Evolutionary conservation across 2,888 invertebrate species (phyloP).

Genomic region (Coelopa pilipes): DNA sequence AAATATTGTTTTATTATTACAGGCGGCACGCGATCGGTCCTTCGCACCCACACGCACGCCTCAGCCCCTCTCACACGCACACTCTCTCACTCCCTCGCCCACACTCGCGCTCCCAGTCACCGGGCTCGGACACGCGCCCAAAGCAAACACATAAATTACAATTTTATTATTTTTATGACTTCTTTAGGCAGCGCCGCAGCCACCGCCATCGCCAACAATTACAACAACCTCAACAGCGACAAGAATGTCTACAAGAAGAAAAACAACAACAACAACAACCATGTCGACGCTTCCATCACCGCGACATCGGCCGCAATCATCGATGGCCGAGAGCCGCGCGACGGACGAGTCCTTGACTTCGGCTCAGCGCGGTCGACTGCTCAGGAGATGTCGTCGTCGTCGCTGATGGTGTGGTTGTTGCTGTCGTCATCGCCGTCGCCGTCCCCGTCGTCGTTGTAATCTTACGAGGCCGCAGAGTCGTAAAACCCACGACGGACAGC

Average conservation of each 20-base stretch:
- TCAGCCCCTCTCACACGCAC: too few relatives aligned
- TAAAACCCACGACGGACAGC: background rate
- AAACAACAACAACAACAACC: background rate
- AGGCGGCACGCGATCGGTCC: too few relatives aligned
- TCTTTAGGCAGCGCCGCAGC: background rate
- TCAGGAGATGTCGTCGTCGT: too few relatives aligned
- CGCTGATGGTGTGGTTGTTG: background rate
- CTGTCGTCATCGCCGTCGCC: background rate
- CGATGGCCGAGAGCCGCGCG: too few relatives aligned
- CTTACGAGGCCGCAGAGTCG: background rate
- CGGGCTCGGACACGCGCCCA: background rate
- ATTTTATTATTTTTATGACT: background rate
- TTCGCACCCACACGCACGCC: too few relatives aligned
- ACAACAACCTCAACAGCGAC: background rate
- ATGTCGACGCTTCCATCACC: background rate
- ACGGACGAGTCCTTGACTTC: background rate
- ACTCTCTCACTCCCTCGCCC: too few relatives aligned
- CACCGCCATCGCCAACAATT: background rate
- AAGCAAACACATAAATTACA: background rate
- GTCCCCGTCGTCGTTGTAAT: background rate
- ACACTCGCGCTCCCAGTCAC: background rate
- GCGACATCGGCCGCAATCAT: too few relatives aligned
- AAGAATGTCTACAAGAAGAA: background rate
- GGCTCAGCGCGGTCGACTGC: background rate
- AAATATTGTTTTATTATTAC: slow-evolving; percentile 4